Conservation (phyloP, 1,140 invertebrate species). For the Eubasilissa regina region DNA sequence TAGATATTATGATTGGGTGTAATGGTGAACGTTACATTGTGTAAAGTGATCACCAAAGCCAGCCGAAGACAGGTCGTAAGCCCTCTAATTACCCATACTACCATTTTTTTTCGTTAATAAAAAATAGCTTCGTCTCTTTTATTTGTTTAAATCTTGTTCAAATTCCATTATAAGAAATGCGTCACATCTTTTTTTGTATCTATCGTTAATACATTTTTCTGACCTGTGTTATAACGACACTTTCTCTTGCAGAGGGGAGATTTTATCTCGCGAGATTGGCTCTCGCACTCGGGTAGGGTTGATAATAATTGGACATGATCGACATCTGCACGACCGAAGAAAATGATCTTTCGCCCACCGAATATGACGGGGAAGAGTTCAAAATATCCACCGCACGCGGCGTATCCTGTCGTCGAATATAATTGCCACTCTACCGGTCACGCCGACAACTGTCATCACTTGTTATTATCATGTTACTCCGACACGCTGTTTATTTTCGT, state of each 20-base stretch:
- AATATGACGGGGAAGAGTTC: not conserved
- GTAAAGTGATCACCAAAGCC: too few relatives aligned
- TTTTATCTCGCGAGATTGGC: not conserved
- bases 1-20: too few relatives aligned
- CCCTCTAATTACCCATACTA: too few relatives aligned
- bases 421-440: constrained; percentile 3
- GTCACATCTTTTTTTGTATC: too few relatives aligned
- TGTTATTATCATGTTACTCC: not conserved
- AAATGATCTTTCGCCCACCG: not conserved
- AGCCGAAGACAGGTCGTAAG: too few relatives aligned
- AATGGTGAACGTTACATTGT: too few relatives aligned
- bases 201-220: not conserved
- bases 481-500: too few relatives aligned
- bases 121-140: too few relatives aligned
- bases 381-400: not conserved
- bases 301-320: constrained; percentile 10
- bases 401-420: not conserved
- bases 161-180: too few relatives aligned
- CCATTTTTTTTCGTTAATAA: too few relatives aligned
- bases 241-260: not conserved
- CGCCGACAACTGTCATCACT: not conserved
- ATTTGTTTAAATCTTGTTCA: too few relatives aligned
- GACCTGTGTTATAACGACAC: not conserved
- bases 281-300: not conserved
- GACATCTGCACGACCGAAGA: not conserved